Percentiles rank a stretch among this genome's conserved stretches.
These are phyloP conservation scores for Taeniopygia guttata DNA, from an alignment of 2,797 vertebrate genomes.

Conservation along the genomic window DNA sequence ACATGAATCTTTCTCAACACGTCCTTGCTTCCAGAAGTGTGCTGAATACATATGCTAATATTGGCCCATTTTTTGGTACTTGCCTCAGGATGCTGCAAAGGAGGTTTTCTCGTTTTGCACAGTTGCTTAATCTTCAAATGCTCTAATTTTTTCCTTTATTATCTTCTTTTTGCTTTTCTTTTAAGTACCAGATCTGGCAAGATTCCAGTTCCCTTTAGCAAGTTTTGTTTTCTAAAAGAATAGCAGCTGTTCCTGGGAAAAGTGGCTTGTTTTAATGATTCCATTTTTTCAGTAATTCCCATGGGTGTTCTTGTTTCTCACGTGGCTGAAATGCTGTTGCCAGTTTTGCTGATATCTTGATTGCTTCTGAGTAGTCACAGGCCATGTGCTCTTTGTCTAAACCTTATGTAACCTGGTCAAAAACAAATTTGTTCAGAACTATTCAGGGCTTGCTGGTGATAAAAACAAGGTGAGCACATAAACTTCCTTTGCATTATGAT, in stretches of 20 bases:
- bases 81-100: constrained; percentile 12
- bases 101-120: constrained; percentile 24
- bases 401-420: background rate
- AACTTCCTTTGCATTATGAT: background rate
- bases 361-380: background rate
- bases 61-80: constrained; percentile 45
- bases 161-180: background rate
- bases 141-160: background rate
- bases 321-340: background rate
- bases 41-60: constrained; percentile 49
- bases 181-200: background rate
- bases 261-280: background rate
- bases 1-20: background rate
- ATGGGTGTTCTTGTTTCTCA: background rate
- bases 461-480: background rate
- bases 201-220: background rate
- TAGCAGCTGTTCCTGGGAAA: background rate
- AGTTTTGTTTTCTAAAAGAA: constrained; percentile 19
- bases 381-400: background rate
- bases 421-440: background rate
- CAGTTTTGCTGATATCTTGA: background rate
- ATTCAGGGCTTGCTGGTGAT: background rate
- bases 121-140: constrained; percentile 42
- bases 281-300: background rate
- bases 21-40: background rate